A percentile compares a stretch with the other conserved stretches of the same genome.
Conservation (phyloP, 2,797 vertebrate genomes). For the Fratercula arctica region DNA sequence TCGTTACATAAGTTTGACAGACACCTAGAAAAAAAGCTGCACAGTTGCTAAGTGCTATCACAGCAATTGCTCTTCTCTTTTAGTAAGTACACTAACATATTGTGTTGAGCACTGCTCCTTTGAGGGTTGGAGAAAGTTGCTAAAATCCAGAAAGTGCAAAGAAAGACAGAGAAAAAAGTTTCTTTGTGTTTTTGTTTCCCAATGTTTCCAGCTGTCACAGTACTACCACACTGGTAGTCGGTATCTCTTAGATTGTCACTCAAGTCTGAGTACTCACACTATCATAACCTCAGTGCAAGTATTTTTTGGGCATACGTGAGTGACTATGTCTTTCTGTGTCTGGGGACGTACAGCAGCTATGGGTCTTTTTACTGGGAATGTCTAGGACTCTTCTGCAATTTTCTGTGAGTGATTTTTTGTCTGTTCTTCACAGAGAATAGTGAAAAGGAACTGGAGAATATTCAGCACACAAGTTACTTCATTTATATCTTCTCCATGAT, state of each 20-base stretch:
- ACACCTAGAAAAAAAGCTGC: neutral
- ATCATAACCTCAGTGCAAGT: neutral
- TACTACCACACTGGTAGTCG: rapidly evolving
- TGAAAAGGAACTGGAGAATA: neutral
- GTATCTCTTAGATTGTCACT: neutral
- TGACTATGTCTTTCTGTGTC: neutral
- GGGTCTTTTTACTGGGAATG: neutral
- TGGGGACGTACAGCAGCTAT: neutral
- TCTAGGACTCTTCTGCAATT: neutral
- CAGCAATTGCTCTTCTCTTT: neutral
- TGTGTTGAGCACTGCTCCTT: neutral
- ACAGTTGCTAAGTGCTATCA: neutral
- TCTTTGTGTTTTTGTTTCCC: neutral
- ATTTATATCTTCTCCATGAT: neutral
- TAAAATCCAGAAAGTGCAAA: neutral
- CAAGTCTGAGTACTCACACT: neutral
- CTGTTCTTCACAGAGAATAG: neutral
- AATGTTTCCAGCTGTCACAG: neutral
- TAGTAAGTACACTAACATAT: neutral
- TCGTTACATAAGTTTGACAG: neutral
- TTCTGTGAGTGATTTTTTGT: neutral
- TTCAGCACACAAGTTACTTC: neutral
- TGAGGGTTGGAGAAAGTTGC: neutral
- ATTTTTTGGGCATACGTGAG: neutral
- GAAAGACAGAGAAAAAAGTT: neutral